These are phyloP conservation scores for Hylaea fasciaria DNA, from an alignment of 2,888 invertebrate genomes.

Conservation along the genomic window DNA sequence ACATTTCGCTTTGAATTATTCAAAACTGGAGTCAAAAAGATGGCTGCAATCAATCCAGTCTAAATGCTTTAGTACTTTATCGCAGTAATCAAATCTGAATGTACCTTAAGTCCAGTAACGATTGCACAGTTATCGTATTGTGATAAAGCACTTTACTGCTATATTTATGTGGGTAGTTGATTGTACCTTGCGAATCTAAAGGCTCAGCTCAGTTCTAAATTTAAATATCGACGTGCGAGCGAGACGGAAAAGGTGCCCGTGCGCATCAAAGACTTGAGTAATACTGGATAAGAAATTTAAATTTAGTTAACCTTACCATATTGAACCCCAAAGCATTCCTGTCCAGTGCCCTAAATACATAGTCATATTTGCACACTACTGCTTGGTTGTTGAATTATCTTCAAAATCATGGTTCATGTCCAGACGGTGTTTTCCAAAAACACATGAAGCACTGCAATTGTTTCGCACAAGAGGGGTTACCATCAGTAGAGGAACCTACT, in stretches of 20 bases:
- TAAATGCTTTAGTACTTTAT: conserved; percentile 1
- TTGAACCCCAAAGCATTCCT: neutral
- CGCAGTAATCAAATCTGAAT: conserved; percentile 31
- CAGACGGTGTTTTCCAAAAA: no score
- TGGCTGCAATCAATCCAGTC: conserved; percentile 5
- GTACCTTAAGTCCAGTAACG: neutral
- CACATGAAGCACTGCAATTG: no score
- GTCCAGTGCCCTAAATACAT: no score
- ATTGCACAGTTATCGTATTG: neutral
- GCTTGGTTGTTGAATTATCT: no score
- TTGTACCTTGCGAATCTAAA: conserved; percentile 60
- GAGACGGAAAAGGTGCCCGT: conserved; percentile 63
- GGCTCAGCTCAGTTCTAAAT: conserved; percentile 71
- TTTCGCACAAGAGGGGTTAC: no score
- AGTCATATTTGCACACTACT: no score
- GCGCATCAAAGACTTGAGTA: conserved; percentile 48
- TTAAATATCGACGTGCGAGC: conserved; percentile 76
- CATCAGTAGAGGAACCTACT: no score
- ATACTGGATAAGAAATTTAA: conserved; percentile 38
- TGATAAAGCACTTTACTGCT: conserved; percentile 1
- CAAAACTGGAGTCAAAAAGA: conserved; percentile 31
- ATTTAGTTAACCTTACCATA: neutral
- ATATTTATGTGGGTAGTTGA: neutral
- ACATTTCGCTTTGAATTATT: conserved; percentile 54
- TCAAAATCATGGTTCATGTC: no score